Conservation (phyloP, 2,888 invertebrate genomes). For the Hirtodrosophila histrioides region DNA sequence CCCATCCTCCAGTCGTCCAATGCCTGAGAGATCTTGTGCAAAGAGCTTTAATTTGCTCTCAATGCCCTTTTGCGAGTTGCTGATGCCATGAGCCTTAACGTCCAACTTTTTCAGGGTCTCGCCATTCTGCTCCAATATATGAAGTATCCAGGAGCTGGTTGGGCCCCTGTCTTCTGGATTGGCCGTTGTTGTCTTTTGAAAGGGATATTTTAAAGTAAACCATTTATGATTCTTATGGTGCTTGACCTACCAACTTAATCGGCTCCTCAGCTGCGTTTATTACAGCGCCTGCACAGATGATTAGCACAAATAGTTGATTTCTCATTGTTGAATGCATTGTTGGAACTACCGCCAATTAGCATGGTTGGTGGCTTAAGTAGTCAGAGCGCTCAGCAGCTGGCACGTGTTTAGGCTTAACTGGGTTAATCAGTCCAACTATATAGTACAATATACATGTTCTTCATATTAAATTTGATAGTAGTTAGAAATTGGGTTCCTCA, state of each 20-base stretch:
- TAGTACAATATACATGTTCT: neutral
- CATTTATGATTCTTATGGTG: no score
- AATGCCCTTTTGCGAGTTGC: constrained; percentile 51
- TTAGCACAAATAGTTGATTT: constrained; percentile 25
- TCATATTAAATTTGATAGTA: constrained; percentile 19
- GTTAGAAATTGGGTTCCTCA: neutral
- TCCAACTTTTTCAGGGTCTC: constrained; percentile 29
- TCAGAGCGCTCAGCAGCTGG: neutral
- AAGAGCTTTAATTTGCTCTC: constrained; percentile 51
- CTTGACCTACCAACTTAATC: neutral
- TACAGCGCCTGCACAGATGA: constrained; percentile 24
- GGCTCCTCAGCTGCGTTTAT: constrained; percentile 6
- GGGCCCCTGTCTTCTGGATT: neutral
- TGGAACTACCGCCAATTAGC: constrained; percentile 29
- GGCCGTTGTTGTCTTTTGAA: neutral
- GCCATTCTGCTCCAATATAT: constrained; percentile 30
- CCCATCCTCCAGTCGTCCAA: constrained; percentile 37
- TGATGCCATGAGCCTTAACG: constrained; percentile 14
- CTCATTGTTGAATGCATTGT: constrained; percentile 42
- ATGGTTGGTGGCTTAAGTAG: constrained; percentile 49
- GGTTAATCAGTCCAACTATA: constrained; percentile 24
- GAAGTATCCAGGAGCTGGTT: constrained; percentile 1
- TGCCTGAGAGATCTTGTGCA: constrained; percentile 31
- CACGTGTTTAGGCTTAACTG: constrained; percentile 28
- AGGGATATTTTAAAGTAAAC: neutral